Evolutionary conservation across 2,113 vertebrate species (phyloP).

Genomic region (Nestor notabilis): DNA sequence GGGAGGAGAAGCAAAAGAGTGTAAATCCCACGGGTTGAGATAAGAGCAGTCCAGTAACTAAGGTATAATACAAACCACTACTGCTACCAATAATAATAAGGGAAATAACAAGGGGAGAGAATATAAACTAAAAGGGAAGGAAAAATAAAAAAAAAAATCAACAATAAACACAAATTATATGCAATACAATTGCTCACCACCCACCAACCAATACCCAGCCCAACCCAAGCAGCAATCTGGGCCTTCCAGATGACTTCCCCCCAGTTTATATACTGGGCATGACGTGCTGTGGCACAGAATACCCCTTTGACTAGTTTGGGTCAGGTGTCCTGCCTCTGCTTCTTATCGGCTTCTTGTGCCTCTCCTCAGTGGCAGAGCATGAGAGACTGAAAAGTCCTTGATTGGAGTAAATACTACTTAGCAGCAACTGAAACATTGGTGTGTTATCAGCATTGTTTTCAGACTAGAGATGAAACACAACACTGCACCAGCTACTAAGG

Average conservation of each 20-base stretch:
- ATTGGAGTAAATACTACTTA: neutral
- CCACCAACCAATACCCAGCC: neutral
- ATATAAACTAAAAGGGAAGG: neutral
- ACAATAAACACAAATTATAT: neutral
- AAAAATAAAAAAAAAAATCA: neutral
- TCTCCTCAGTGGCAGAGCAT: neutral
- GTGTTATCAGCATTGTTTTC: neutral
- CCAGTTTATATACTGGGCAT: neutral
- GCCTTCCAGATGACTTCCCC: neutral
- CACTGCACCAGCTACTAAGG: neutral
- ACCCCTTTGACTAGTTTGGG: neutral
- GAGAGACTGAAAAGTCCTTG: neutral
- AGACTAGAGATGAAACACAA: neutral
- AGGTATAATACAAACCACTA: neutral
- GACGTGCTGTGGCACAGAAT: neutral
- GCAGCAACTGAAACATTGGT: neutral
- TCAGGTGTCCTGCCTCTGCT: neutral
- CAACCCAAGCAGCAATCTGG: neutral
- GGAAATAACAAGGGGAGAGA: neutral
- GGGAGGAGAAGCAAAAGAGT: neutral
- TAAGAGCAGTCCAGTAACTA: neutral
- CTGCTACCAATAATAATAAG: neutral
- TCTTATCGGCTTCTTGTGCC: neutral
- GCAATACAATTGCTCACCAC: neutral
- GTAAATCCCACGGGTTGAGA: neutral